Percentiles rank a stretch among this genome's conserved stretches.
phyloP scores from a whole-genome alignment of 2,888 invertebrate species.

The Cordylochernes scorpioides region DNA sequence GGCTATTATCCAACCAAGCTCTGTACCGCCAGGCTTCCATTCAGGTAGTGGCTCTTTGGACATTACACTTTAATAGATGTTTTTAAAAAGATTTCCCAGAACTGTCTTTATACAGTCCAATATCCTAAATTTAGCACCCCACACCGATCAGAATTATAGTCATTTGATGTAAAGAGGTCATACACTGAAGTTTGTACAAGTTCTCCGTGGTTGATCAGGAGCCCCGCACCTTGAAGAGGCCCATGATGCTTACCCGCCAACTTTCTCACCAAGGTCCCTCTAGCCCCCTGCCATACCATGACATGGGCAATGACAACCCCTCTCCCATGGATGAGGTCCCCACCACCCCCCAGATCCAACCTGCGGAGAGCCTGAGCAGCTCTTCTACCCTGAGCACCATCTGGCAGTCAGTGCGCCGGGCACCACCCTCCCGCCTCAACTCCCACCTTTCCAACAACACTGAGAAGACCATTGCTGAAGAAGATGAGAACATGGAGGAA shows the following conservation, averaged over 20 bases:
- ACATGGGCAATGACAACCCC: constrained; percentile 13
- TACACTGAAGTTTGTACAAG: constrained; percentile 4
- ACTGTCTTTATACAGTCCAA: no score
- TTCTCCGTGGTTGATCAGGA: constrained; percentile 8
- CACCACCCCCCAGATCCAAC: constrained; percentile 10
- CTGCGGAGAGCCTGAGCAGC: constrained; percentile 11
- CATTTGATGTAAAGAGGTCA: not conserved
- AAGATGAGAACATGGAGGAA: no score
- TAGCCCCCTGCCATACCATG: constrained; percentile 14
- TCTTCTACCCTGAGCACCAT: constrained; percentile 9
- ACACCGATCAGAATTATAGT: not conserved
- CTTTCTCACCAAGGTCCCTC: constrained; percentile 30
- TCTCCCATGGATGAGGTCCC: constrained; percentile 7
- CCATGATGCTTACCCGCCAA: constrained; percentile 32
- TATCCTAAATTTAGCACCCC: not conserved
- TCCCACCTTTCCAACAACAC: constrained; percentile 11
- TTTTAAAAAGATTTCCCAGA: no score
- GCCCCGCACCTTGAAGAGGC: no score
- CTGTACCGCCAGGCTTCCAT: constrained; percentile 11
- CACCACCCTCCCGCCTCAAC: constrained; percentile 9
- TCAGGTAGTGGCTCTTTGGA: constrained; percentile 4
- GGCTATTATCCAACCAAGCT: constrained; percentile 9
- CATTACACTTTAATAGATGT: no score
- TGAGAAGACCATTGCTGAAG: constrained; percentile 16
- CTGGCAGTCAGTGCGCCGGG: constrained; percentile 3